Conservation (phyloP, 2,888 invertebrate species). For the Tenthredo mesomela region DNA sequence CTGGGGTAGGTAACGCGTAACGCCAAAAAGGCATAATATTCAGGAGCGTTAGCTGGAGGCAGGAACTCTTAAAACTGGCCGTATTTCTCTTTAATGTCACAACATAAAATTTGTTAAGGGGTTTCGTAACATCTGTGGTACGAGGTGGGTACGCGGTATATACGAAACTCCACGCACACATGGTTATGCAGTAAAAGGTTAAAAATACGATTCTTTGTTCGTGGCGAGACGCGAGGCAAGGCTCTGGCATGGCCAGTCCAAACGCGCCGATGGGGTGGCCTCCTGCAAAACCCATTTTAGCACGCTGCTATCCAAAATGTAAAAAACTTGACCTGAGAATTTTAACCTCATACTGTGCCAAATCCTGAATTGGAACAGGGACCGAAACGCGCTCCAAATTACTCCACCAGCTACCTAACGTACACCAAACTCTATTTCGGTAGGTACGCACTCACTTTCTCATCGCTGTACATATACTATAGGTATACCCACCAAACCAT, state of each 20-base stretch:
- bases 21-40: conserved; percentile 39
- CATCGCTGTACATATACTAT: neutral
- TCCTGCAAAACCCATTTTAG: conserved; percentile 12
- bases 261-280: conserved; percentile 17
- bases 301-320: conserved; percentile 14
- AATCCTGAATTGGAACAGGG: conserved; percentile 51
- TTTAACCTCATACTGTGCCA: conserved; percentile 51
- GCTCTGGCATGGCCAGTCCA: neutral
- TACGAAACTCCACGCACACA: conserved; percentile 42
- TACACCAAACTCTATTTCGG: neutral
- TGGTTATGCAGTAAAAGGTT: conserved; percentile 61
- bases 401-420: neutral
- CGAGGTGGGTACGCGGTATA: neutral
- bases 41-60: conserved; percentile 5
- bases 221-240: neutral
- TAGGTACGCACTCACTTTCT: neutral
- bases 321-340: conserved; percentile 19
- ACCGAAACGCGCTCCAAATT: conserved; percentile 27
- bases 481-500: neutral
- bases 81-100: conserved; percentile 62
- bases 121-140: conserved; percentile 57
- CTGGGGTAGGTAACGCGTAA: neutral
- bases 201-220: conserved; percentile 68
- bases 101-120: conserved; percentile 60
- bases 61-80: conserved; percentile 58